phyloP scores from a whole-genome alignment of 2,888 invertebrate species.

The Sarcophaga rosellei region DNA sequence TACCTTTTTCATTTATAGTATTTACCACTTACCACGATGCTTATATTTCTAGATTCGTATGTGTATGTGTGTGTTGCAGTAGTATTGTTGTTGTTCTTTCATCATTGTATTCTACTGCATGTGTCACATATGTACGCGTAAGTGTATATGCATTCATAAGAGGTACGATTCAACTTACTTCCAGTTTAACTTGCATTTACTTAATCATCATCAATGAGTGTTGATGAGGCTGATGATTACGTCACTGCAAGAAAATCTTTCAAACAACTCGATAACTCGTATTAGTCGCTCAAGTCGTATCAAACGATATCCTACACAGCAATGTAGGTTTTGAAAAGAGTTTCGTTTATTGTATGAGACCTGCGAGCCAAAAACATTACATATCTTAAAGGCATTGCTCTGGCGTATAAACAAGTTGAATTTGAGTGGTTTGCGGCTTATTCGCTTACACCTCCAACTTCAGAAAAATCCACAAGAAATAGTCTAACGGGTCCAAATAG shows the following conservation, averaged over 20 bases:
- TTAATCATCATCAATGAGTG: conserved; percentile 54
- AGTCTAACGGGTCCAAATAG: no score
- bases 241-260: conserved; percentile 2
- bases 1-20: conserved; percentile 37
- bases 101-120: neutral
- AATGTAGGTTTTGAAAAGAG: no score
- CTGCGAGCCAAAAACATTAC: no score
- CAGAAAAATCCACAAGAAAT: no score
- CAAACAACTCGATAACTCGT: no score
- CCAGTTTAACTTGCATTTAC: conserved; percentile 53
- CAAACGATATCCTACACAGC: no score
- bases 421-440: no score
- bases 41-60: conserved; percentile 7
- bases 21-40: conserved; percentile 4
- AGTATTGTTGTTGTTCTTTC: conserved; percentile 1
- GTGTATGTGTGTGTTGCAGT: neutral
- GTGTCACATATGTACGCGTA: neutral
- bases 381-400: no score
- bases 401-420: no score
- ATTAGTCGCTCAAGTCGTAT: no score
- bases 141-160: neutral
- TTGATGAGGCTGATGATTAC: conserved; percentile 49
- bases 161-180: neutral
- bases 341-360: no score
- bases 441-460: no score